phyloP scores from a whole-genome alignment of 2,888 invertebrate species.

The Hemaris fuciformis region DNA sequence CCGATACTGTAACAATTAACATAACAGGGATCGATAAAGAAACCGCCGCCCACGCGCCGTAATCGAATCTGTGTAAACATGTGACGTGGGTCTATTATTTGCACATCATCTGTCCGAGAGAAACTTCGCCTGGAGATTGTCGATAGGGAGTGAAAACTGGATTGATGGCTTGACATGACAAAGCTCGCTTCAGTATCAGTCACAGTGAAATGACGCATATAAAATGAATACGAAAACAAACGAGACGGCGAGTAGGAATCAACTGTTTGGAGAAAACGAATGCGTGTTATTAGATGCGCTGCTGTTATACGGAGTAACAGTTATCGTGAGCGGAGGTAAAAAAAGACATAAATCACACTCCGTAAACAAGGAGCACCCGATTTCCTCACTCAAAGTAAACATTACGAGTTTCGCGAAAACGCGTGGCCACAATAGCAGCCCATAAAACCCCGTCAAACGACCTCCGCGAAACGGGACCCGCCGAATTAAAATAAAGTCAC shows the following conservation, averaged over 20 bases:
- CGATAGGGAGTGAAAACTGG: not conserved
- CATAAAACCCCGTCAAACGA: conserved; percentile 5
- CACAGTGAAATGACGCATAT: not conserved
- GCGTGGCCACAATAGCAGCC: not conserved
- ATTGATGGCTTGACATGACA: not conserved
- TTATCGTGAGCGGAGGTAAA: not conserved
- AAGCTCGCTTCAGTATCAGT: not conserved
- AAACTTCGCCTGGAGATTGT: not conserved
- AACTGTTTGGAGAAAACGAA: no score
- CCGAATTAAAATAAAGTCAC: conserved; percentile 14
- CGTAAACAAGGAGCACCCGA: not conserved
- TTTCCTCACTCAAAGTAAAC: conserved; percentile 9
- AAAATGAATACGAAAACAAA: not conserved
- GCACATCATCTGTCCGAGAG: not conserved
- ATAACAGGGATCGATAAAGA: conserved; percentile 43
- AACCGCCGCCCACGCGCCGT: conserved; percentile 33
- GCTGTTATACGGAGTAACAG: no score
- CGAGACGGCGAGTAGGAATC: not conserved
- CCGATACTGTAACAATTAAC: conserved; percentile 45
- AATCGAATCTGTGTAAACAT: conserved; percentile 25
- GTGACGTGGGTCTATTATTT: conserved; percentile 11
- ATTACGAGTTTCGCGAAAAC: not conserved
- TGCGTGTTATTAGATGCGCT: no score
- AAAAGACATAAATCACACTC: not conserved
- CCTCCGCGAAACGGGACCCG: not conserved